Evolutionary conservation across 2,797 vertebrate species (phyloP).

Genomic region (Austrolebias charrua): DNA sequence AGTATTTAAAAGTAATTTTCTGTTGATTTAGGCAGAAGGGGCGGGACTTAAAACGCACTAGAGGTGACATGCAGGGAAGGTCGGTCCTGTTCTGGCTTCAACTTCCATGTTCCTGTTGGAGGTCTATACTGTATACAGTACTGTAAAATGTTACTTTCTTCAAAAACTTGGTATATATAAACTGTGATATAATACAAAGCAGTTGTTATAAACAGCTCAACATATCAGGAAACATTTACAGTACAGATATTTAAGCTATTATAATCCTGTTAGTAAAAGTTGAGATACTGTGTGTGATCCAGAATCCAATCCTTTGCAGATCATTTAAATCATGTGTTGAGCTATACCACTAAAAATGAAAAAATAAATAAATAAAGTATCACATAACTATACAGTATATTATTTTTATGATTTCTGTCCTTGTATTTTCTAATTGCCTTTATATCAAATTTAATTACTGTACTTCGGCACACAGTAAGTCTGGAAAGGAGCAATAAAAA

Average conservation of each 20-base stretch:
- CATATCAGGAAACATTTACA: neutral
- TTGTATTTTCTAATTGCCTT: no score
- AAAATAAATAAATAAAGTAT: no score
- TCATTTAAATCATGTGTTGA: conserved; percentile 1
- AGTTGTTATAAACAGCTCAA: neutral
- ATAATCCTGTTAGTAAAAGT: neutral
- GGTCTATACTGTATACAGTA: neutral
- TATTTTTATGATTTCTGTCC: no score
- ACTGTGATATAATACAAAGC: conserved; percentile 6
- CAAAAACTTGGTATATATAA: conserved; percentile 16
- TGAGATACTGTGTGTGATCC: neutral
- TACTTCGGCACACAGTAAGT: neutral
- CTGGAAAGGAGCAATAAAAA: neutral
- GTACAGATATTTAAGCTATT: neutral
- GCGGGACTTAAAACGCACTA: no score
- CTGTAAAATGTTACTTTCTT: conserved; percentile 1
- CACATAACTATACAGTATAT: no score
- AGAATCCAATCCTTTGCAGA: neutral
- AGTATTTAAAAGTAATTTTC: no score
- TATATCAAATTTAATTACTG: no score
- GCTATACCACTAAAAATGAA: no score
- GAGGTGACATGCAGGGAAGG: no score
- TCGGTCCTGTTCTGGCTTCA: no score
- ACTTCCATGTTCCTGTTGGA: no score
- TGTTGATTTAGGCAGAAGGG: no score